Base-by-base conservation (phyloP, 2,888 invertebrate genomes). In the Bugula neritina region DNA sequence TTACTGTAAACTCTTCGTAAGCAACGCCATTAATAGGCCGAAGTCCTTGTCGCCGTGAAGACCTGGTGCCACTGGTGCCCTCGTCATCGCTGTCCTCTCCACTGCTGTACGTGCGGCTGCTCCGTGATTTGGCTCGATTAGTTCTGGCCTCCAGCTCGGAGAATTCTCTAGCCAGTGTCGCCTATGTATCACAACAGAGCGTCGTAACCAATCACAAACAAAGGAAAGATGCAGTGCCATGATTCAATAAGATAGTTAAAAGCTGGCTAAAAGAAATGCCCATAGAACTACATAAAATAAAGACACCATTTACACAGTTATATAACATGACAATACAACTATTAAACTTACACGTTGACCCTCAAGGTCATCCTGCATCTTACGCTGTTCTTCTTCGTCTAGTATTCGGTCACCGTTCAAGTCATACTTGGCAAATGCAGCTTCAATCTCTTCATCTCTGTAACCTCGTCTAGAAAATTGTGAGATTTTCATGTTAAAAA, bases 361-460 rank as follows among this genome's bases (percentile, higher is more conserved):
- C 73, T 84, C 82, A 35, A 85, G 75, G 72, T 83, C 82, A 23
- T 77, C 78, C 57, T 82, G 73, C 79, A 83, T 82, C 73, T 76
- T 76, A 57, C 79, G 78, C 69, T 80, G 79, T 75, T 84, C 84
- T 13, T 81, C 78, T 35, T 77, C 78, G 72, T 81, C 80, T 70
- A 85, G 75, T 17, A 78, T 75, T 17, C 81, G 76, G 71, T 81
- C 80, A 17, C 82, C 81, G 74, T 87, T 86, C 69, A 87, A 82
- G 75, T 87, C 87, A 77, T 88, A 88, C 72, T 86, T 85, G 0
- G 87, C 85, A 75, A 89, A 87, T 78, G 88, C 87, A 84, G 87
- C 87, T 78, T 88, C 87, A 71, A 89, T 87, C 80, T 89, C 88
- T 74, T 86, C 78, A 74, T 88, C 87, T 27, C 85, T 84, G 77